Evolutionary conservation across 2,888 invertebrate species (phyloP).

Genomic region (Drosophila aldrichi): DNA sequence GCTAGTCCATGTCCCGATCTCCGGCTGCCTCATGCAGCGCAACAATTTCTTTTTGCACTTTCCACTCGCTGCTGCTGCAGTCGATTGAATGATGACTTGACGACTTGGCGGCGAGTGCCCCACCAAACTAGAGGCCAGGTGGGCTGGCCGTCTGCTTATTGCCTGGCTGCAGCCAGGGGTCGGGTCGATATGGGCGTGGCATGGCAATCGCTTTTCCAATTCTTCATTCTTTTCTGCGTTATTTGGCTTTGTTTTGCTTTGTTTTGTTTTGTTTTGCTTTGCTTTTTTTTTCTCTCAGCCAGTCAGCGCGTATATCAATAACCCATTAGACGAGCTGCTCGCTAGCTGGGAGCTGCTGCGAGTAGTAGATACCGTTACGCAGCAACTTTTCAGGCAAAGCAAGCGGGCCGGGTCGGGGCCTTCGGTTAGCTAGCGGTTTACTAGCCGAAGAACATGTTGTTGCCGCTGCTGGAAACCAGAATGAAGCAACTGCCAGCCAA

Average conservation of each 20-base stretch:
- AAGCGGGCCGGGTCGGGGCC: constrained; percentile 23
- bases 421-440: constrained; percentile 41
- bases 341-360: constrained; percentile 20
- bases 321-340: constrained; percentile 59
- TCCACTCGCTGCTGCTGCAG: constrained; percentile 54
- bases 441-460: constrained; percentile 58
- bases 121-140: constrained; percentile 24
- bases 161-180: constrained; percentile 13
- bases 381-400: constrained; percentile 60
- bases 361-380: constrained; percentile 79
- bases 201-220: constrained; percentile 19
- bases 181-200: constrained; percentile 40
- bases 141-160: constrained; percentile 24
- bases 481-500: constrained; percentile 47
- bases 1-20: constrained; percentile 21
- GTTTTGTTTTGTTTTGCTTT: not conserved
- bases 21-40: constrained; percentile 48
- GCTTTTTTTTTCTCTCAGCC: constrained; percentile 16
- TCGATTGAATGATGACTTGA: constrained; percentile 56
- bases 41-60: constrained; percentile 69
- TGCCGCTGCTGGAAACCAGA: constrained; percentile 55
- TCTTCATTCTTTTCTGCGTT: constrained; percentile 5
- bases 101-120: constrained; percentile 25
- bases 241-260: not conserved
- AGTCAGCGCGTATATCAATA: constrained; percentile 66